phyloP scores from a whole-genome alignment of 1,140 invertebrate species.

The Drosophila setifemur region DNA sequence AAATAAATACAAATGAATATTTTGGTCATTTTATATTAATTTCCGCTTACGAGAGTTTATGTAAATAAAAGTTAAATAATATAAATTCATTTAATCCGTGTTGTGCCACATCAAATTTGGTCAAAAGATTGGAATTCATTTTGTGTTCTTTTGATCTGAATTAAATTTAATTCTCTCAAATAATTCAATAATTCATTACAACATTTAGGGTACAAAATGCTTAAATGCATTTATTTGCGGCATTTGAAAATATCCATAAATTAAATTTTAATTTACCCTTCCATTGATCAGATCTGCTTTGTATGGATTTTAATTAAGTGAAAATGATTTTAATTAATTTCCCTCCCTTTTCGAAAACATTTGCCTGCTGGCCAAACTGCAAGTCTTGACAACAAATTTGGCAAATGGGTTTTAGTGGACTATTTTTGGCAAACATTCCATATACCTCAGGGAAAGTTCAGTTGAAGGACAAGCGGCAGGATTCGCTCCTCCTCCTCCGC shows the following conservation, averaged over 20 bases:
- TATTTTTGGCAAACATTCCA: conserved; percentile 55
- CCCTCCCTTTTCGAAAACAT: neutral
- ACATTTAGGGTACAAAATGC: too few relatives aligned
- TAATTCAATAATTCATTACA: too few relatives aligned
- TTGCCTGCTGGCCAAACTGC: neutral
- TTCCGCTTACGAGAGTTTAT: too few relatives aligned
- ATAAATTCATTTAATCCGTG: too few relatives aligned
- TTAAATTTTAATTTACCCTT: neutral
- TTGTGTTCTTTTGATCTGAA: too few relatives aligned
- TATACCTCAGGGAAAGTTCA: conserved; percentile 35
- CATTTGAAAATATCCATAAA: neutral
- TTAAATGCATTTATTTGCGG: too few relatives aligned
- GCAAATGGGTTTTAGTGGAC: conserved; percentile 57
- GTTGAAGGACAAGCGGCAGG: conserved; percentile 25
- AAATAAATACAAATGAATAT: too few relatives aligned
- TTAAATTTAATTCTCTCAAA: too few relatives aligned
- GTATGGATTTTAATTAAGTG: neutral
- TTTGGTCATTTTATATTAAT: too few relatives aligned
- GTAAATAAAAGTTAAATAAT: too few relatives aligned
- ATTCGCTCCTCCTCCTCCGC: neutral
- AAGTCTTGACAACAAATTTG: conserved; percentile 60
- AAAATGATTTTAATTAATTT: conserved; percentile 11
- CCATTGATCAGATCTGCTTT: neutral
- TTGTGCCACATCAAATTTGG: too few relatives aligned
- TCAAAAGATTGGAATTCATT: too few relatives aligned